Evolutionary conservation across 2,797 vertebrate species (phyloP).

Genomic region (Rhinogobio ventralis): DNA sequence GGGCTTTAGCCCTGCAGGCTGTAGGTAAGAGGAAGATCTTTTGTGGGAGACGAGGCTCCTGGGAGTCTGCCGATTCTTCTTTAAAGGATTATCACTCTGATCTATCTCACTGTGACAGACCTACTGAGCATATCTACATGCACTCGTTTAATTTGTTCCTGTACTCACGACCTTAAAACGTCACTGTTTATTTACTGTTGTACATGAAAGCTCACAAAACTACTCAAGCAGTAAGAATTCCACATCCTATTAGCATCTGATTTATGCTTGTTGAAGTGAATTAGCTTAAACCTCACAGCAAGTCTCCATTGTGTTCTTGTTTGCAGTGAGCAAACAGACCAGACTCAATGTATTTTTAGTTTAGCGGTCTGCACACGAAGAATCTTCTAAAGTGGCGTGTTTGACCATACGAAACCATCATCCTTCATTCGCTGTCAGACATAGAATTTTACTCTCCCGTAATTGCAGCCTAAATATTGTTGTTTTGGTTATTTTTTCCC

Average conservation of each 20-base stretch:
- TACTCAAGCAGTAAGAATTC: conserved; percentile 24
- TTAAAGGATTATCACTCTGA: conserved; percentile 39
- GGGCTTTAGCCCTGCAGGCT: conserved; percentile 39
- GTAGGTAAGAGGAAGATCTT: conserved; percentile 34
- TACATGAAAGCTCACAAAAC: conserved; percentile 28
- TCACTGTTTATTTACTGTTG: conserved; percentile 4
- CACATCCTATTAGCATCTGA: conserved; percentile 25
- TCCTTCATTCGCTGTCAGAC: conserved; percentile 52
- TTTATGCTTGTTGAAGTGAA: conserved; percentile 13
- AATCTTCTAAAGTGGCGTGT: conserved; percentile 44
- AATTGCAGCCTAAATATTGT: conserved; percentile 53
- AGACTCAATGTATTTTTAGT: conserved; percentile 66
- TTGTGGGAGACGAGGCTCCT: conserved; percentile 31
- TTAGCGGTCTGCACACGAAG: conserved; percentile 33
- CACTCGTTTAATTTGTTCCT: conserved; percentile 4
- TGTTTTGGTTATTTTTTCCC: conserved; percentile 38
- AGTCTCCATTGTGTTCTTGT: conserved; percentile 51
- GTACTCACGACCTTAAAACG: background rate
- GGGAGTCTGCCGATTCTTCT: conserved; percentile 31
- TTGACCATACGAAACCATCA: conserved; percentile 47
- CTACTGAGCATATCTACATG: background rate
- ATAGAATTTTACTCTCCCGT: conserved; percentile 55
- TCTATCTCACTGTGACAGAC: conserved; percentile 29
- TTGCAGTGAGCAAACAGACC: conserved; percentile 68
- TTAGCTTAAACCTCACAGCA: conserved; percentile 30